These are phyloP conservation scores for Melipona quadrifasciata DNA, from an alignment of 1,140 invertebrate genomes.

Conservation along the genomic window DNA sequence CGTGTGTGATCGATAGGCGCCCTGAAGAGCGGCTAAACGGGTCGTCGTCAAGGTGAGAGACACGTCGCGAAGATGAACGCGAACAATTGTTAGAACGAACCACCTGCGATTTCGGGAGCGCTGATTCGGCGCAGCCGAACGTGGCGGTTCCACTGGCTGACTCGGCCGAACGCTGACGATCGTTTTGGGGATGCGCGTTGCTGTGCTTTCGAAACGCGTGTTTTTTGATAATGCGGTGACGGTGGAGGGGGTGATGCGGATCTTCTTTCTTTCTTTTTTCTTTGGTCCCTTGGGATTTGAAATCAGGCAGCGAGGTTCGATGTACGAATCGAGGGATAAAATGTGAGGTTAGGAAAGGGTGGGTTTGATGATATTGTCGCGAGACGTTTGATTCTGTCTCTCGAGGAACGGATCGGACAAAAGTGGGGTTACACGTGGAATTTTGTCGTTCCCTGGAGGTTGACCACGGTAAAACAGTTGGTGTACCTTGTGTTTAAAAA, in stretches of 20 bases:
- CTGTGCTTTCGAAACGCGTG: slow-evolving; percentile 1
- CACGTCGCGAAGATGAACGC: not conserved
- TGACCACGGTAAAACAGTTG: too few relatives aligned
- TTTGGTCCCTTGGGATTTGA: not conserved
- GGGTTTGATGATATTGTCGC: too few relatives aligned
- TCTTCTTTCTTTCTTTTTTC: too few relatives aligned
- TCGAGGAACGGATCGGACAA: too few relatives aligned
- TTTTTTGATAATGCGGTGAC: not conserved
- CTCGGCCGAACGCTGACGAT: not conserved
- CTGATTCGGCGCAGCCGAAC: not conserved
- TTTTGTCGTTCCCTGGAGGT: too few relatives aligned
- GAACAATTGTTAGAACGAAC: not conserved
- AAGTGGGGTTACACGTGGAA: too few relatives aligned
- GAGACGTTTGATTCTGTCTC: too few relatives aligned
- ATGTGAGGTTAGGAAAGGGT: too few relatives aligned
- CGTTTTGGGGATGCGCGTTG: slow-evolving; percentile 28
- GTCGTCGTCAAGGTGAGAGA: slow-evolving; percentile 11
- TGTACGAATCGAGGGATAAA: too few relatives aligned
- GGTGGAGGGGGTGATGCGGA: not conserved
- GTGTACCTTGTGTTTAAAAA: too few relatives aligned
- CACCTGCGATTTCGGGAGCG: not conserved
- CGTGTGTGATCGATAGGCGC: slow-evolving; percentile 25
- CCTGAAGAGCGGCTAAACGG: not conserved
- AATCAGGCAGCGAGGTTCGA: not conserved
- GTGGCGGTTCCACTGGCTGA: not conserved